Evolutionary conservation across 2,113 vertebrate species (phyloP).

Genomic region (Acanthochromis polyacanthus): DNA sequence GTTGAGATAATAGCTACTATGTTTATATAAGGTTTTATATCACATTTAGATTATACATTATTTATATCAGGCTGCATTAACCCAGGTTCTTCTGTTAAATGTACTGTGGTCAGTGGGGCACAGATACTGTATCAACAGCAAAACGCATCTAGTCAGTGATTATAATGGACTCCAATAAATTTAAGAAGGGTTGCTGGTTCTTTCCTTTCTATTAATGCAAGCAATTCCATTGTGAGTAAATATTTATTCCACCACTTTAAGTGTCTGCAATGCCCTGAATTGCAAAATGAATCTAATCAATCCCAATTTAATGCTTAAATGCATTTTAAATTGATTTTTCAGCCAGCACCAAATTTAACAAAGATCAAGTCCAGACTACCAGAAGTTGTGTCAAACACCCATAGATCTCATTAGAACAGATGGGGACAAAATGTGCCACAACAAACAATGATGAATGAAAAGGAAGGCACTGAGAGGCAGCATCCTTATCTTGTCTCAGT

Average conservation of each 20-base stretch:
- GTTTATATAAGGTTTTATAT: no score
- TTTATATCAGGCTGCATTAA: background rate
- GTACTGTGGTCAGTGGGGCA: background rate
- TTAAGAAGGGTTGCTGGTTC: background rate
- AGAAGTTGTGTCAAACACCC: conserved; percentile 31
- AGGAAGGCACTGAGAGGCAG: conserved; percentile 39
- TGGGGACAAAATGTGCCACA: conserved; percentile 27
- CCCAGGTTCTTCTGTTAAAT: background rate
- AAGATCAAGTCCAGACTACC: conserved; percentile 24
- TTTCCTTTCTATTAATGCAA: conserved; percentile 26
- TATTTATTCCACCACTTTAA: conserved; percentile 24
- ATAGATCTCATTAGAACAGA: conserved; percentile 40
- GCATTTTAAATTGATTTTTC: conserved; percentile 48
- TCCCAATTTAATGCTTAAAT: conserved; percentile 48
- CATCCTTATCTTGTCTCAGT: conserved; percentile 48
- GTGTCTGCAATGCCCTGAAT: conserved; percentile 34
- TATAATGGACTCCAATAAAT: conserved; percentile 16
- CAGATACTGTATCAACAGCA: conserved; percentile 7
- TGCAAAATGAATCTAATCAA: conserved; percentile 39
- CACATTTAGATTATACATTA: no score
- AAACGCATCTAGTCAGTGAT: conserved; percentile 14
- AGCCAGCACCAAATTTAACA: conserved; percentile 26
- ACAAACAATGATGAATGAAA: conserved; percentile 50
- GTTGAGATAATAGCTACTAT: no score
- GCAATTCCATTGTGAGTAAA: conserved; percentile 4